Base-by-base conservation (phyloP, 2,113 vertebrate genomes). In the Oceanodroma tethys region DNA sequence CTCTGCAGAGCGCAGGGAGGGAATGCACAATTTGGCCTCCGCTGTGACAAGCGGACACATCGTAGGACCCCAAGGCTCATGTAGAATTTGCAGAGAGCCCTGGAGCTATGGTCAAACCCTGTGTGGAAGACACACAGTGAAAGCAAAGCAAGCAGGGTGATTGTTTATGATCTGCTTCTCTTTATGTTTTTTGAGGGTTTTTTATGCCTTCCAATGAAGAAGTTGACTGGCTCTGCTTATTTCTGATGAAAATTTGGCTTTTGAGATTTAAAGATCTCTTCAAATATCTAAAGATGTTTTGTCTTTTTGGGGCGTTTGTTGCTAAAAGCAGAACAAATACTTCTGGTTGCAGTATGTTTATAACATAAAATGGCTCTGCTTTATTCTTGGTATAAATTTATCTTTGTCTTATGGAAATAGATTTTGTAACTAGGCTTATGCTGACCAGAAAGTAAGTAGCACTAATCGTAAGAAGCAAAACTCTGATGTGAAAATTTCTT, bases 1-100 rank as follows among this genome's bases (percentile, higher is more conserved):
- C 25, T 62, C 55, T 71, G 47, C 59, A 72, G 56, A 32, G 19
- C 0, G 0, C 16, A 21, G 27, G 42, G 25, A 38, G 12, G 12
- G 53, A 67, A 84, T 5, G 26, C 3, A 13, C 6, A 30, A 6
- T 81, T 71, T 71, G 43, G 16, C n/a, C 14, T 63, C 42, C 45
- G 16, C 59, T 50, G 11, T 88, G 80, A 34, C 47, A 86, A 68
- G 65, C 84, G 50, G 63, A 15, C 34, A 25, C 9, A 7, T 21
- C 0, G 2, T 16, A 29, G 45, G 29, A 83, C 38, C 9, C 8
- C 25, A 53, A 36, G 58, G n/a, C 48, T 91, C 13, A 16, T 0
- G 4, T 0, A 55, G 34, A 72, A 52, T 58, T 73, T 81, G 36
- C 42, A 59, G 32, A 66, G 27, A 84, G 32, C 43, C 25, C 59